Conservation (phyloP, 2,113 vertebrate genomes). For the Psittacula cyanocephala region DNA sequence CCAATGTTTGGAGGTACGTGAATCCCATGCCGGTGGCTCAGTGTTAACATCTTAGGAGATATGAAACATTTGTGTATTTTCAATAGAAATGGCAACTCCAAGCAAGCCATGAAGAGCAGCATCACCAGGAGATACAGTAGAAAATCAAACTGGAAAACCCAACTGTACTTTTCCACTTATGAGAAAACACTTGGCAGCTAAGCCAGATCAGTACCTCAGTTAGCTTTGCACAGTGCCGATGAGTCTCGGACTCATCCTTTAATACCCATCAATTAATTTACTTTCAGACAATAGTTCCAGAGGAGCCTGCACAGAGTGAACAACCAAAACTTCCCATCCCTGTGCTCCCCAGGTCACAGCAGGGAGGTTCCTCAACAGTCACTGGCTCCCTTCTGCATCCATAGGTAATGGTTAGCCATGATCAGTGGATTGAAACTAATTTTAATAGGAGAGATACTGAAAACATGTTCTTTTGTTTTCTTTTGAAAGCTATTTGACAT, state of each 20-base stretch:
- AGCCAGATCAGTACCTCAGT: background rate
- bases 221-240: accelerated
- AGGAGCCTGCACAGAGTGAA: background rate
- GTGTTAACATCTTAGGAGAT: background rate
- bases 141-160: conserved; percentile 26
- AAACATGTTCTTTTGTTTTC: no score
- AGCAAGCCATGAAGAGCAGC: background rate
- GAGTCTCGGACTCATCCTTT: background rate
- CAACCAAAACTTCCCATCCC: background rate
- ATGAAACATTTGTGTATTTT: background rate
- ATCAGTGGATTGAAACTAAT: accelerated
- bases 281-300: background rate
- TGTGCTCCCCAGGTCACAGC: background rate
- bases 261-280: no score
- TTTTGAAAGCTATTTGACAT: background rate
- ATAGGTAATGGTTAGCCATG: no score
- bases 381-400: background rate
- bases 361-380: background rate
- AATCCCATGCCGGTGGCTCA: conserved; percentile 25
- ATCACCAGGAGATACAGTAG: background rate
- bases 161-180: background rate
- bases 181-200: background rate
- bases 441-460: no score
- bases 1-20: conserved; percentile 61
- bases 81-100: background rate